Conservation (phyloP, 1,140 invertebrate species). For the Achroia grisella region DNA sequence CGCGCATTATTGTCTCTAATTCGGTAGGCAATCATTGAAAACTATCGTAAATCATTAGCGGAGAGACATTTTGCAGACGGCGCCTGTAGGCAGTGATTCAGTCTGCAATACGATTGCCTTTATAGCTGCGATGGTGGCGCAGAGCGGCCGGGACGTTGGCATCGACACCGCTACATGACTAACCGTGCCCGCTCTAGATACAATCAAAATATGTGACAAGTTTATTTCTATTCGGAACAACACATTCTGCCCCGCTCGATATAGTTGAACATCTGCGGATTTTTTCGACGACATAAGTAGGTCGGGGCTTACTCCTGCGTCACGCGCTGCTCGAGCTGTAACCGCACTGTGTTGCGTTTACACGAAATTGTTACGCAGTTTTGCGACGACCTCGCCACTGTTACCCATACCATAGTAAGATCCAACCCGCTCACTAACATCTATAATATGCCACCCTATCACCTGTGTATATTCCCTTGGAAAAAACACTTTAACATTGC, state of each 20-base stretch:
- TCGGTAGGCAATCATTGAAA: conserved; percentile 5
- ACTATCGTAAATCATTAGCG: conserved; percentile 38
- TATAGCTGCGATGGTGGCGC: conserved; percentile 54
- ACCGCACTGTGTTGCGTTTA: conserved; percentile 50
- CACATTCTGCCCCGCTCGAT: conserved; percentile 57
- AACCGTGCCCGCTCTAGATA: conserved; percentile 68
- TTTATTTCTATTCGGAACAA: conserved; percentile 72
- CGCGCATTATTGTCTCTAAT: background rate
- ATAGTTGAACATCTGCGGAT: conserved; percentile 68
- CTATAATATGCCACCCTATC: too few species aligned
- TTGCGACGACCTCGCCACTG: conserved; percentile 15
- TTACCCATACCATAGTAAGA: too few species aligned
- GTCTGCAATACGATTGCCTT: conserved; percentile 63
- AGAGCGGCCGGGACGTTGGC: conserved; percentile 59
- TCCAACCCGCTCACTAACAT: too few species aligned
- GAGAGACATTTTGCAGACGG: conserved; percentile 73
- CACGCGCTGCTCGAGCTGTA: conserved; percentile 35
- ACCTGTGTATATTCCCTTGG: too few species aligned
- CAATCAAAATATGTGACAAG: conserved; percentile 72
- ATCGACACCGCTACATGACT: conserved; percentile 63
- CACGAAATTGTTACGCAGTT: conserved; percentile 52
- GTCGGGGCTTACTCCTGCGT: conserved; percentile 66
- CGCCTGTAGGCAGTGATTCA: conserved; percentile 64
- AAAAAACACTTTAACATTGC: too few species aligned
- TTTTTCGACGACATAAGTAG: conserved; percentile 70